Evolutionary conservation across 1,140 invertebrate species (phyloP).

Genomic region (Fopius arisanus): DNA sequence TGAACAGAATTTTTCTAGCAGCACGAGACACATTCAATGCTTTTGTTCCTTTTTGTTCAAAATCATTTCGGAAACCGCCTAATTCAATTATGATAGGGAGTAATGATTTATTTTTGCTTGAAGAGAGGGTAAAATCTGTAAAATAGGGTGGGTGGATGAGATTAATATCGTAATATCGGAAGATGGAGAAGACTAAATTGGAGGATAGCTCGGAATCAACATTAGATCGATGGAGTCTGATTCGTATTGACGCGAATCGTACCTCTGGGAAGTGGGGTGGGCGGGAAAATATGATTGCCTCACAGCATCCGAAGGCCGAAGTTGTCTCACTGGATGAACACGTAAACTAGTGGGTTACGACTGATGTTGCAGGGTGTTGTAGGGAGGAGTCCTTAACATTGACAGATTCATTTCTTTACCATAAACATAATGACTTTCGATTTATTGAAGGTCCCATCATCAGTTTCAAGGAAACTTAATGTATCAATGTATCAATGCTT

Average conservation of each 20-base stretch:
- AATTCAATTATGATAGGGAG: not conserved
- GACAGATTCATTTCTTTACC: no score
- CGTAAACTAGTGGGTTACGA: conserved; percentile 3
- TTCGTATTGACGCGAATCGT: conserved; percentile 62
- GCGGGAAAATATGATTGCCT: conserved; percentile 65
- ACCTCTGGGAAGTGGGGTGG: conserved; percentile 62
- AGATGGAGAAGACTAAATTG: conserved; percentile 49
- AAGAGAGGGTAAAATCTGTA: not conserved
- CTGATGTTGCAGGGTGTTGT: conserved; percentile 32
- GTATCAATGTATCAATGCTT: no score
- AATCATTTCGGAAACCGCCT: not conserved
- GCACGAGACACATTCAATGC: no score
- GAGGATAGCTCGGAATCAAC: conserved; percentile 55
- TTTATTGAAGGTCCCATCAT: no score
- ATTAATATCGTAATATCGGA: conserved; percentile 5
- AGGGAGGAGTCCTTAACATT: conserved; percentile 34
- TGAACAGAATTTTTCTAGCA: no score
- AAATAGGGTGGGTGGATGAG: not conserved
- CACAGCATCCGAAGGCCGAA: not conserved
- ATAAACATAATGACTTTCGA: not conserved
- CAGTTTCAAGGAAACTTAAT: no score
- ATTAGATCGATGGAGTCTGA: conserved; percentile 64
- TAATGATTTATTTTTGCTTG: not conserved
- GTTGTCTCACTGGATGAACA: conserved; percentile 42
- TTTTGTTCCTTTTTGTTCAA: no score